A percentile compares a stretch with the other conserved stretches of the same genome.
Evolutionary conservation across 2,888 invertebrate species (phyloP).

Genomic region (Mythimna vitellina): DNA sequence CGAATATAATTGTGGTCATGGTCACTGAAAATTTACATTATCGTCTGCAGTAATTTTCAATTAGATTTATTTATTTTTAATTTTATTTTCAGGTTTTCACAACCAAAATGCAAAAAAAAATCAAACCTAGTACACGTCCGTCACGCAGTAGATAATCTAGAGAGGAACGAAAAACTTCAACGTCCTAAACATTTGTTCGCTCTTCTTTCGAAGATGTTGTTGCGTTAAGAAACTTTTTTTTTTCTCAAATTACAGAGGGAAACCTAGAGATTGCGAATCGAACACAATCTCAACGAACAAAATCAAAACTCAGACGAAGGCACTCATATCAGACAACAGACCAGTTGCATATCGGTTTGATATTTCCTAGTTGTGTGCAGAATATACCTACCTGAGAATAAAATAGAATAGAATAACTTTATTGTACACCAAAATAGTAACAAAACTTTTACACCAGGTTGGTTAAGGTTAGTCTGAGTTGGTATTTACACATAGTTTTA

Average conservation of each 20-base stretch:
- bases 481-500: too few relatives aligned
- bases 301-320: neutral
- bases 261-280: neutral
- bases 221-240: neutral
- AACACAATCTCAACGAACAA: neutral
- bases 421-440: too few relatives aligned
- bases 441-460: too few relatives aligned
- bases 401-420: too few relatives aligned
- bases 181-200: neutral
- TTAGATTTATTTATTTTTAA: neutral
- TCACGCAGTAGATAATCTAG: neutral
- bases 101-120: neutral
- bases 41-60: constrained; percentile 2
- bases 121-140: too few relatives aligned
- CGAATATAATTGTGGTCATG: constrained; percentile 44
- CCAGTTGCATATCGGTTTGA: neutral
- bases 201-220: too few relatives aligned
- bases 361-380: neutral
- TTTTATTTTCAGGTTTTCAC: neutral
- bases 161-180: neutral
- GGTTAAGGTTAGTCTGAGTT: too few relatives aligned
- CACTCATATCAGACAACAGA: neutral
- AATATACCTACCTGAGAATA: too few relatives aligned
- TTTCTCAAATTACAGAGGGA: neutral
- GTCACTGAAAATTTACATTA: constrained; percentile 37